A percentile compares a stretch with the other conserved stretches of the same genome.
These are phyloP conservation scores for Caenorhabditis parvicauda DNA, from an alignment of 2,888 invertebrate genomes.

Conservation along the genomic window DNA sequence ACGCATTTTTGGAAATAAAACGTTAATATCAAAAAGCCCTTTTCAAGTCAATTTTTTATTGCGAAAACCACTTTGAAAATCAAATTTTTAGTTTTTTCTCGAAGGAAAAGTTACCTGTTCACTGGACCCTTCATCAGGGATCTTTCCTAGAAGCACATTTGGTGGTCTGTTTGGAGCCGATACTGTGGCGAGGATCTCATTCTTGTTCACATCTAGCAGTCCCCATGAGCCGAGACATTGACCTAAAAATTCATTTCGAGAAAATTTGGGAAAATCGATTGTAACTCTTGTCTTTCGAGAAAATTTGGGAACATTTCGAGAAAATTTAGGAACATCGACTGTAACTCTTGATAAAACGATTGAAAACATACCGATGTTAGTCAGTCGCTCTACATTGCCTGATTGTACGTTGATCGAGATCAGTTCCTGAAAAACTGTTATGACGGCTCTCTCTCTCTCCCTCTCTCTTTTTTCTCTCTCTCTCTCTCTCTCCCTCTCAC, in stretches of 20 bases:
- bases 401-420: slow-evolving; percentile 33
- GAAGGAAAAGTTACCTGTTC: background rate
- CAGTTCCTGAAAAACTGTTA: slow-evolving; percentile 35
- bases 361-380: slow-evolving; percentile 31
- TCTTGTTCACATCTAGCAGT: slow-evolving; percentile 44
- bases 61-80: too few relatives aligned
- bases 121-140: slow-evolving; percentile 25
- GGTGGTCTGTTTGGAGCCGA: slow-evolving; percentile 53
- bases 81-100: too few relatives aligned
- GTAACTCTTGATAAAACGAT: background rate
- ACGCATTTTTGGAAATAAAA: too few relatives aligned
- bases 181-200: slow-evolving; percentile 44
- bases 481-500: too few relatives aligned
- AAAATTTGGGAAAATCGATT: background rate
- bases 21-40: too few relatives aligned
- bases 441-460: too few relatives aligned
- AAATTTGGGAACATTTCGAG: background rate
- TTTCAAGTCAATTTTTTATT: too few relatives aligned
- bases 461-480: too few relatives aligned
- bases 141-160: slow-evolving; percentile 32
- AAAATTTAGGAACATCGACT: background rate
- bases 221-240: slow-evolving; percentile 45
- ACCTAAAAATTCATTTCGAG: background rate
- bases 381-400: slow-evolving; percentile 33
- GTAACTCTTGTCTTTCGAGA: background rate